These are phyloP conservation scores for Misgurnus anguillicaudatus DNA, from an alignment of 2,113 vertebrate species.

Conservation along the genomic window DNA sequence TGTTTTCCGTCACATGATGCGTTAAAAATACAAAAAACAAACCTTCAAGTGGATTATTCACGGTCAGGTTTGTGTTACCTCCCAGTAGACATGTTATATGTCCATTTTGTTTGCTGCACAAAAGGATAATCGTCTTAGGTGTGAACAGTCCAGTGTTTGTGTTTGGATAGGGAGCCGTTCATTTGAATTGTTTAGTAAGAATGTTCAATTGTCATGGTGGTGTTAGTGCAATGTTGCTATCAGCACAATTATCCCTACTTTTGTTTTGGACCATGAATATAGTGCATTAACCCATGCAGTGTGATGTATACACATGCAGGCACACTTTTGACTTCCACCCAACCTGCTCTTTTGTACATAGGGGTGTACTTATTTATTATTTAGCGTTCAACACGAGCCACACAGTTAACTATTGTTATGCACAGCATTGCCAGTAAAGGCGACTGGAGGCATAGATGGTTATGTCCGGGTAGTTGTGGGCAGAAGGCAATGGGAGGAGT, in stretches of 20 bases:
- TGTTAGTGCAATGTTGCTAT: constrained; percentile 52
- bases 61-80: constrained; percentile 10
- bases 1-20: constrained; percentile 25
- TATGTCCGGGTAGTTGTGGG: background rate
- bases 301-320: constrained; percentile 65
- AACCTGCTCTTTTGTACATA: constrained; percentile 23
- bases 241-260: constrained; percentile 63
- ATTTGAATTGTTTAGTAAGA: constrained; percentile 49
- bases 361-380: constrained; percentile 62
- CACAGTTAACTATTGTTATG: constrained; percentile 59
- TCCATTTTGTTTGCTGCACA: background rate
- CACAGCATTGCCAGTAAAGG: constrained; percentile 47
- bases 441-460: constrained; percentile 11
- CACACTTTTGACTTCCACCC: constrained; percentile 60
- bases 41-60: constrained; percentile 15
- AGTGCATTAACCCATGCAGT: constrained; percentile 18
- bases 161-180: background rate
- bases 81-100: background rate
- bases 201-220: constrained; percentile 56
- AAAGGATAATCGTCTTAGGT: background rate
- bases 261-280: constrained; percentile 74
- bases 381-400: constrained; percentile 56
- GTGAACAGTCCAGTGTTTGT: background rate
- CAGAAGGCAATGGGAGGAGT: background rate
- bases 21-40: constrained; percentile 27